phyloP scores from a whole-genome alignment of 2,888 invertebrate genomes.

The Yponomeuta cagnagella region DNA sequence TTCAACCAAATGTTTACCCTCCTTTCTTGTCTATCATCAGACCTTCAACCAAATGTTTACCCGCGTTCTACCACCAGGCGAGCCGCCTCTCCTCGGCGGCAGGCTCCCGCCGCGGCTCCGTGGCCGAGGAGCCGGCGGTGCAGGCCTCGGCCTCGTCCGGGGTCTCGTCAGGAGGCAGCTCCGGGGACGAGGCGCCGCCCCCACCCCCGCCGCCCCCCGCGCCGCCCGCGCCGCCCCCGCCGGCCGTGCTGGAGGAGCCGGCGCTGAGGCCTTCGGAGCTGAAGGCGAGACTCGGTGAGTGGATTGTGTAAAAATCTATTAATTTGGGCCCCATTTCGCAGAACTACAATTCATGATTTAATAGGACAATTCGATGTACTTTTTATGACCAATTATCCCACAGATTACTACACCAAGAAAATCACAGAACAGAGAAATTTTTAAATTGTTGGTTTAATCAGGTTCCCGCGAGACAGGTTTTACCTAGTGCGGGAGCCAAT shows the following conservation, averaged over 20 bases:
- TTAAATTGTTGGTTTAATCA: too few species aligned
- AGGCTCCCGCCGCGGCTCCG: constrained; percentile 60
- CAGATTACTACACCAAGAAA: too few species aligned
- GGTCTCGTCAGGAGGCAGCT: constrained; percentile 61
- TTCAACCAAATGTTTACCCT: too few species aligned
- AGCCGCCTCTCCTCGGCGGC: constrained; percentile 65
- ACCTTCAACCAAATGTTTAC: background rate
- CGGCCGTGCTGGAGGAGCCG: constrained; percentile 80
- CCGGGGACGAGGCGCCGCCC: constrained; percentile 76
- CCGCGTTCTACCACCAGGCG: constrained; percentile 36
- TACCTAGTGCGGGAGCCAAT: too few species aligned
- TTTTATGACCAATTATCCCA: too few species aligned
- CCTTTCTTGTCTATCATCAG: too few species aligned
- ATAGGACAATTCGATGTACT: too few species aligned
- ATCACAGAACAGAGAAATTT: too few species aligned
- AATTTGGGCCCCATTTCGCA: too few species aligned
- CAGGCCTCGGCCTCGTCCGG: constrained; percentile 59
- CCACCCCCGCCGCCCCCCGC: constrained; percentile 83
- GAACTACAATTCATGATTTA: too few species aligned
- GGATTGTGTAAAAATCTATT: background rate
- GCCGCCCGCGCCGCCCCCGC: constrained; percentile 58
- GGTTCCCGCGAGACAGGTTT: too few species aligned
- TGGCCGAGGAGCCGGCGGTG: constrained; percentile 49
- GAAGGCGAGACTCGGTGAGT: background rate
- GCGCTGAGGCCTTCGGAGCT: constrained; percentile 80